phyloP scores from a whole-genome alignment of 2,888 invertebrate species.

The Nemoura dubitans region DNA sequence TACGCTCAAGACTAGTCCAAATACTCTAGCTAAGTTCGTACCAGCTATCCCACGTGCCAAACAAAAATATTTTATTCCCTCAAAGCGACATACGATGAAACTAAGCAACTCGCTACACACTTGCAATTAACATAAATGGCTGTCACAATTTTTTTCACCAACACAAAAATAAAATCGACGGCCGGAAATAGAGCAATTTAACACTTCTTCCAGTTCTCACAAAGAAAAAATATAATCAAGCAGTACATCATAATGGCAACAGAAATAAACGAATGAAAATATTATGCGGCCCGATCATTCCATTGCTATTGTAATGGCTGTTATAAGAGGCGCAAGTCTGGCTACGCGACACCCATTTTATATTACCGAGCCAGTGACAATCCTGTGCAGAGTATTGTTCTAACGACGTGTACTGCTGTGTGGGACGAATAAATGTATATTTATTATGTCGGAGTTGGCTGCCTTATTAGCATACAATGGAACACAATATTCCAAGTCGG shows the following conservation, averaged over 20 bases:
- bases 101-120: background rate
- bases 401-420: background rate
- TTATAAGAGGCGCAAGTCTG: background rate
- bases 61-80: background rate
- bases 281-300: background rate
- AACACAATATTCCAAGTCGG: constrained; percentile 29
- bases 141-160: background rate
- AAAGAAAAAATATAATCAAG: background rate
- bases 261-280: background rate
- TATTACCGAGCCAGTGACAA: constrained; percentile 13
- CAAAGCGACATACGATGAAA: background rate
- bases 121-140: background rate
- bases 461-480: constrained; percentile 38
- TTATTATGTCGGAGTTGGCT: constrained; percentile 27
- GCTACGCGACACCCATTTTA: constrained; percentile 26
- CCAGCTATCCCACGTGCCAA: background rate
- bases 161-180: background rate
- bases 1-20: too few species aligned
- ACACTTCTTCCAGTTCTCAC: background rate
- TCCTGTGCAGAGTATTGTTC: constrained; percentile 8
- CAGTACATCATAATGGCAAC: background rate
- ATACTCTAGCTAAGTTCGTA: too few species aligned
- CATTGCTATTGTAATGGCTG: constrained; percentile 8
- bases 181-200: background rate
- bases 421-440: constrained; percentile 26